These are phyloP conservation scores for Drosophila falleni DNA, from an alignment of 2,888 invertebrate species.

Conservation along the genomic window DNA sequence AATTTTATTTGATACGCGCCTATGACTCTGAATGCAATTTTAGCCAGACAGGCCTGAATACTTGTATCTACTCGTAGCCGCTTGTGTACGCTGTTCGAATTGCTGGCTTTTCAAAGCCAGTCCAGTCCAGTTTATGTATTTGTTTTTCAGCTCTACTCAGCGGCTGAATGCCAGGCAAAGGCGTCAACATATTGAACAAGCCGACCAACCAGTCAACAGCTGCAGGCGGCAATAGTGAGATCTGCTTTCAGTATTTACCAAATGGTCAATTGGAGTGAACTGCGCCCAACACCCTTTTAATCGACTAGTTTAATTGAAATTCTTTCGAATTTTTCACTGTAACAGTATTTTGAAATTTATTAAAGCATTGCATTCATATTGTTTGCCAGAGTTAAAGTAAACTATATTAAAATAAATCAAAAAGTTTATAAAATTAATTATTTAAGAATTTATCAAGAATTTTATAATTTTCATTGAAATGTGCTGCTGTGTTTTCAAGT, in stretches of 20 bases:
- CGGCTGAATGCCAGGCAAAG: slow-evolving; percentile 21
- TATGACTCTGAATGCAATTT: slow-evolving; percentile 72
- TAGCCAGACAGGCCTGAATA: slow-evolving; percentile 19
- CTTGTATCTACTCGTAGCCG: slow-evolving; percentile 11
- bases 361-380: background rate
- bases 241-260: slow-evolving; percentile 41
- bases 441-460: too few relatives aligned
- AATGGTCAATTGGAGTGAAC: slow-evolving; percentile 24
- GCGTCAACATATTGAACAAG: slow-evolving; percentile 58
- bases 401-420: too few relatives aligned
- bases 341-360: background rate
- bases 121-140: slow-evolving; percentile 42
- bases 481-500: too few relatives aligned
- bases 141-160: slow-evolving; percentile 43
- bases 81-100: slow-evolving; percentile 39
- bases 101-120: slow-evolving; percentile 54
- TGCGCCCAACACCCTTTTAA: background rate
- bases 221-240: slow-evolving; percentile 63
- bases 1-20: slow-evolving; percentile 77
- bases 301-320: slow-evolving; percentile 20
- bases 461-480: too few relatives aligned
- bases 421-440: too few relatives aligned
- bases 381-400: too few relatives aligned
- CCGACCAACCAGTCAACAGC: slow-evolving; percentile 42
- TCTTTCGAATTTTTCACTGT: background rate